Evolutionary conservation across 2,113 vertebrate species (phyloP), one percentile per base, ranked within the genome.

Genomic region (Dicaeum eximium): DNA sequence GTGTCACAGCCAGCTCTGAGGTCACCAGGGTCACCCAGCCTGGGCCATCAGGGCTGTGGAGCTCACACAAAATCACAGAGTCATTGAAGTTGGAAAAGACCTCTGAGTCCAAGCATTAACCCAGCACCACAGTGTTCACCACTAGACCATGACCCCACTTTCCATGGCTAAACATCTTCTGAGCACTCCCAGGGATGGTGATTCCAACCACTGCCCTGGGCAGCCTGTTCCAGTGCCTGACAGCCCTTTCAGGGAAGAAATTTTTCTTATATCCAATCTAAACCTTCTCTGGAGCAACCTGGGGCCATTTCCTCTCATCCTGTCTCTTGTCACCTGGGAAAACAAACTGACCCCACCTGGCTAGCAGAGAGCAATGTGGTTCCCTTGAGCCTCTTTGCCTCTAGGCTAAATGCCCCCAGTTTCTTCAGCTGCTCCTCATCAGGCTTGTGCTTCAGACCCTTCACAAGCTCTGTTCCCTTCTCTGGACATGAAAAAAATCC

Each of bases 1-100:
- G 8, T 66, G 33, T 4, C 53, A 51, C 66, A 65, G 28, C 51
- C 45, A 14, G 1, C n/a, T 2, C 4, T 1, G 27, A 9, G 5
- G 13, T 31, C 33, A 57, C 51, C 70, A 65, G 23, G 70, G 15
- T 23, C 19, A 15, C 25, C 23, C 44, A 86, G 33, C 30, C 78
- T 61, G 89, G 22, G 11, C 24, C 77, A 13, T 4, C 14, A n/a
- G 54, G 33, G 38, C 15, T 80, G n/a, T 3, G 31, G 37, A 14
- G 11, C 31, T 86, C 40, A 53, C 66, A 47, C 28, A 18, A 53
- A 67, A 22, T 31, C 61, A 60, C 0, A 5, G 35, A 11, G 35
- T 35, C 10, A 33, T 9, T 27, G 11, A 22, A 25, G 30, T 0
- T 69, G 35, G n/a, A 33, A 51, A 45, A 18, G 6, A 14, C 15